These are phyloP conservation scores for Mechanitis mazaeus DNA, from an alignment of 2,888 invertebrate species.

Conservation along the genomic window DNA sequence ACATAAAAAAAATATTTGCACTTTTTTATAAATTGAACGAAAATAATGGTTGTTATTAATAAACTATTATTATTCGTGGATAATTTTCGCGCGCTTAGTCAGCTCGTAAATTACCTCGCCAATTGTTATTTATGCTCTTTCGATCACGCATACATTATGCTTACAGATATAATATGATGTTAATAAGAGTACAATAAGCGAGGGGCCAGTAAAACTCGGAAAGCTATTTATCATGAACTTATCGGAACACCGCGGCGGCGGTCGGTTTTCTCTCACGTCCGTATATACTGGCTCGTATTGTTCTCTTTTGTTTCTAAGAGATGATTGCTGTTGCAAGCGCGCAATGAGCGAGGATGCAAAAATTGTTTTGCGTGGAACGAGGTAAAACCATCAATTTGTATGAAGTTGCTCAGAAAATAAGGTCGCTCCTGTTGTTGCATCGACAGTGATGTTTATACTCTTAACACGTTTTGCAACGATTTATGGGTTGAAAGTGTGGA, in stretches of 20 bases:
- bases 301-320: constrained; percentile 67
- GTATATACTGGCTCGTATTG: constrained; percentile 60
- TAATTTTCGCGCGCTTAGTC: background rate
- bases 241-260: constrained; percentile 62
- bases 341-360: constrained; percentile 63
- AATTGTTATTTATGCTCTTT: constrained; percentile 33
- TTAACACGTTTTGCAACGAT: constrained; percentile 14
- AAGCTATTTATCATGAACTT: constrained; percentile 72
- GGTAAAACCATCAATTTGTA: constrained; percentile 72
- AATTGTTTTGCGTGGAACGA: constrained; percentile 70
- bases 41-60: no score
- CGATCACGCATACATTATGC: constrained; percentile 24
- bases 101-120: constrained; percentile 1
- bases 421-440: constrained; percentile 12
- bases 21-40: no score
- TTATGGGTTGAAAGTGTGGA: background rate
- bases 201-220: constrained; percentile 61
- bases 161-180: constrained; percentile 25
- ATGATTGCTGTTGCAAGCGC: constrained; percentile 66
- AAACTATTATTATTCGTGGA: no score
- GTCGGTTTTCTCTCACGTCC: constrained; percentile 62
- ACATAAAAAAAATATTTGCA: no score
- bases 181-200: constrained; percentile 39
- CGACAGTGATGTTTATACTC: constrained; percentile 20
- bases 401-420: constrained; percentile 24